Conservation (phyloP, 2,888 invertebrate genomes). For the Ceriagrion tenellum region DNA sequence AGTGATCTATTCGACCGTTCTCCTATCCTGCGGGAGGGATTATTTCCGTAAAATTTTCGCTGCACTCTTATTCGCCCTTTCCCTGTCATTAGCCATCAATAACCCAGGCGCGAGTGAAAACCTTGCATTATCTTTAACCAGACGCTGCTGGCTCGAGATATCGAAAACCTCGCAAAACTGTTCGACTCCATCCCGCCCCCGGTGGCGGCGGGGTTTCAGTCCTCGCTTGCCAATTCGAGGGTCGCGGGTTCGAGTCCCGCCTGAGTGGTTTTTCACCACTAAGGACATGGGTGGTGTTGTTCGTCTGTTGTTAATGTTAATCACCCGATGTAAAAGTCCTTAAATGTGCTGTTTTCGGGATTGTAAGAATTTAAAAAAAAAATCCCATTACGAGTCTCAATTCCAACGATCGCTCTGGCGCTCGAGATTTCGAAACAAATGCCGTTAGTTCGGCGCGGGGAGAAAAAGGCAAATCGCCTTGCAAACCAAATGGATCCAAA, state of each 20-base stretch:
- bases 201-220: too few species aligned
- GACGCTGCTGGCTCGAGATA: not conserved
- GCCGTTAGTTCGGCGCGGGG: not conserved
- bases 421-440: too few species aligned
- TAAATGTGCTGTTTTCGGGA: too few species aligned
- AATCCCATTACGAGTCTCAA: too few species aligned
- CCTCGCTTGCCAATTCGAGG: too few species aligned
- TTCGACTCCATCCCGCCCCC: not conserved
- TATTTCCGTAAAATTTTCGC: not conserved
- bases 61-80: not conserved
- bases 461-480: not conserved
- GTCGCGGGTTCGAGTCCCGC: too few species aligned
- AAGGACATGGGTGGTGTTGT: too few species aligned
- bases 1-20: not conserved
- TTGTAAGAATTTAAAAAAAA: too few species aligned
- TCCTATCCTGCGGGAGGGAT: not conserved
- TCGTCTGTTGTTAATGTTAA: too few species aligned
- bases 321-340: too few species aligned
- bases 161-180: not conserved
- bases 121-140: not conserved
- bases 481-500: not conserved
- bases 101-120: not conserved
- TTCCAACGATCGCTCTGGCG: not conserved
- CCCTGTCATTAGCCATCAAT: not conserved
- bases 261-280: too few species aligned